These are phyloP conservation scores for Opisthocomus hoazin DNA, from an alignment of 2,113 vertebrate genomes.

Conservation along the genomic window DNA sequence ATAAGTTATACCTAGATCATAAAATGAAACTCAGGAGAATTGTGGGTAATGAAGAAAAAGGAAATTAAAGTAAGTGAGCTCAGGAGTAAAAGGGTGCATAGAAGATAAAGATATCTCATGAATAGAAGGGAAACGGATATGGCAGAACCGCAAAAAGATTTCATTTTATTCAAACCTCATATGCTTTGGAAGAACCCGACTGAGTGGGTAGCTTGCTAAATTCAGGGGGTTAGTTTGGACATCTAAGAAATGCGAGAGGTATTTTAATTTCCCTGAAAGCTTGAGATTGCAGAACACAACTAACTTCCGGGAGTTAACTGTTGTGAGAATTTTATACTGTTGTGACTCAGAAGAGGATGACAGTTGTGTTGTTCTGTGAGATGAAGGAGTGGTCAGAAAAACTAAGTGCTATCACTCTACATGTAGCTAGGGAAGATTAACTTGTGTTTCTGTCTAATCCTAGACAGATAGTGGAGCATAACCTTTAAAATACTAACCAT, in stretches of 20 bases:
- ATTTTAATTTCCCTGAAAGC: neutral
- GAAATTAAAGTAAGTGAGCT: neutral
- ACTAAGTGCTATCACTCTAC: neutral
- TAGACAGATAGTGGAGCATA: neutral
- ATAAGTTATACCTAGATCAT: neutral
- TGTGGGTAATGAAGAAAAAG: neutral
- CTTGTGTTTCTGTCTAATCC: neutral
- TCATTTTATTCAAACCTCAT: neutral
- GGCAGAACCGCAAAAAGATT: neutral
- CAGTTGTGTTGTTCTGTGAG: neutral
- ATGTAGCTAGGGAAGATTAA: neutral
- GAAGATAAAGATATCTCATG: neutral
- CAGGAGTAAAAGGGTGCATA: neutral
- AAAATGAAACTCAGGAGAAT: neutral
- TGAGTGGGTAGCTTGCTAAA: neutral
- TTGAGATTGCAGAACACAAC: neutral
- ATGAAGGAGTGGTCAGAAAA: neutral
- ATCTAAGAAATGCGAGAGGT: neutral
- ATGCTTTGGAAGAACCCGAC: neutral
- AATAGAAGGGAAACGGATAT: neutral
- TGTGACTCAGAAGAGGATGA: neutral
- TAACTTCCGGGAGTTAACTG: neutral
- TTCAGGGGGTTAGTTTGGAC: neutral
- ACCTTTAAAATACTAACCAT: neutral
- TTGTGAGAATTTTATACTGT: neutral